These are phyloP conservation scores for Leistus spinibarbis DNA, from an alignment of 2,888 invertebrate species.

Conservation along the genomic window DNA sequence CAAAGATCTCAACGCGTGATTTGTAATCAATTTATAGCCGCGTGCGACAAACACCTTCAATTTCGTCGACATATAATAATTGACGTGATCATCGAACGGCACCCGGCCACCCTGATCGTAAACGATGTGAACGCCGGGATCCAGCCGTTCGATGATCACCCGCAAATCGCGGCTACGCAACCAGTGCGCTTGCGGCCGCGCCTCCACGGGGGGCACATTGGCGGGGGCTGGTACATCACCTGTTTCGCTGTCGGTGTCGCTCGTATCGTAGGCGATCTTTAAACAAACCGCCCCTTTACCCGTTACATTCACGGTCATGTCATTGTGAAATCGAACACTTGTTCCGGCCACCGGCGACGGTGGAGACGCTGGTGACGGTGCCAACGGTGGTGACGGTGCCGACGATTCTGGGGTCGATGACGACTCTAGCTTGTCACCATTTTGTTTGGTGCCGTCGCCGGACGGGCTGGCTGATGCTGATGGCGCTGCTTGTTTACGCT, in stretches of 20 bases:
- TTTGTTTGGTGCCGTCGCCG: too few species aligned
- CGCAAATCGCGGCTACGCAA: conserved; percentile 12
- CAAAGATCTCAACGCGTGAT: conserved; percentile 47
- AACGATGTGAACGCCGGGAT: conserved; percentile 22
- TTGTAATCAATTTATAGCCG: conserved; percentile 49
- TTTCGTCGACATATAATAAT: conserved; percentile 4
- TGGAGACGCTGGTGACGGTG: neutral
- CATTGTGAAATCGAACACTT: neutral
- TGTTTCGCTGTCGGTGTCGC: neutral
- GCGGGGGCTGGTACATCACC: neutral
- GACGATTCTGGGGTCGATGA: neutral
- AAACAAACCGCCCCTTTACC: conserved; percentile 9
- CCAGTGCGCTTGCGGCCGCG: neutral
- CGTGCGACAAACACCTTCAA: conserved; percentile 41
- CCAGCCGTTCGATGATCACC: conserved; percentile 22
- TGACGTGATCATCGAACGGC: neutral
- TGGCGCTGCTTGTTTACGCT: neutral
- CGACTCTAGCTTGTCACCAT: neutral
- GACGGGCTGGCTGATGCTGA: neutral
- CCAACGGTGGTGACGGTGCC: neutral
- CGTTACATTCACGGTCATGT: conserved; percentile 1
- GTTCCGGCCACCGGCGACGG: neutral
- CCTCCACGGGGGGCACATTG: neutral
- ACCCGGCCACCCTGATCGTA: conserved; percentile 5
- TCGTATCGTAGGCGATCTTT: conserved; percentile 5